Percentiles rank a stretch among this genome's conserved stretches.
phyloP scores from a whole-genome alignment of 1,140 invertebrate genomes.

The Sesamia nonagrioides region DNA sequence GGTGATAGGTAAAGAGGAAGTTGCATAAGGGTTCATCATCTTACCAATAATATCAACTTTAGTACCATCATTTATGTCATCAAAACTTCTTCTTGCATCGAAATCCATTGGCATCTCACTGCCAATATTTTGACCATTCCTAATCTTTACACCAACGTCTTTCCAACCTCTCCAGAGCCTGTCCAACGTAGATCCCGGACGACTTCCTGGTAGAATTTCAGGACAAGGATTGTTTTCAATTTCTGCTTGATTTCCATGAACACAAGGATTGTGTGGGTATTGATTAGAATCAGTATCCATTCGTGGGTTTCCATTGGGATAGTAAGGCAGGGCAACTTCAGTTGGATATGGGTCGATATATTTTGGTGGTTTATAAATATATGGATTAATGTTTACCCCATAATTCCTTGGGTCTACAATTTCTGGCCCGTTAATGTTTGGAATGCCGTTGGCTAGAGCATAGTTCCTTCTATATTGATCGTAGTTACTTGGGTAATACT shows the following conservation, averaged over 20 bases:
- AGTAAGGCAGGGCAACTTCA: background rate
- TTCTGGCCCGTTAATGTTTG: background rate
- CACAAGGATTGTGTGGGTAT: background rate
- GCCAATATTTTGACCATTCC: background rate
- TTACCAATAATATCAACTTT: background rate
- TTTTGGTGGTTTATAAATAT: background rate
- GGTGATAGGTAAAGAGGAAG: background rate
- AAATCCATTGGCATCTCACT: background rate
- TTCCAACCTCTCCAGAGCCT: slow-evolving; percentile 53
- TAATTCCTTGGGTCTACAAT: background rate
- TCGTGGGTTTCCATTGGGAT: background rate
- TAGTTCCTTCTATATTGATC: slow-evolving; percentile 9
- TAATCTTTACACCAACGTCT: slow-evolving; percentile 41
- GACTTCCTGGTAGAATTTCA: no score
- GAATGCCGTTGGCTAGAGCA: background rate
- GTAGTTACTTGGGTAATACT: background rate
- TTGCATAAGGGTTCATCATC: background rate
- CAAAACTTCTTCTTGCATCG: background rate
- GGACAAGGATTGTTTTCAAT: background rate
- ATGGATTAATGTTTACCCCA: background rate
- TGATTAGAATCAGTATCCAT: background rate
- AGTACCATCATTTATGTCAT: background rate
- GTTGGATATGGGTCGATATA: background rate
- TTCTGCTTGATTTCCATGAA: background rate
- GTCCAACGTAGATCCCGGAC: background rate